Conservation (phyloP, 53 echinoderm and acorn worm genomes). For the Astropecten irregularis region DNA sequence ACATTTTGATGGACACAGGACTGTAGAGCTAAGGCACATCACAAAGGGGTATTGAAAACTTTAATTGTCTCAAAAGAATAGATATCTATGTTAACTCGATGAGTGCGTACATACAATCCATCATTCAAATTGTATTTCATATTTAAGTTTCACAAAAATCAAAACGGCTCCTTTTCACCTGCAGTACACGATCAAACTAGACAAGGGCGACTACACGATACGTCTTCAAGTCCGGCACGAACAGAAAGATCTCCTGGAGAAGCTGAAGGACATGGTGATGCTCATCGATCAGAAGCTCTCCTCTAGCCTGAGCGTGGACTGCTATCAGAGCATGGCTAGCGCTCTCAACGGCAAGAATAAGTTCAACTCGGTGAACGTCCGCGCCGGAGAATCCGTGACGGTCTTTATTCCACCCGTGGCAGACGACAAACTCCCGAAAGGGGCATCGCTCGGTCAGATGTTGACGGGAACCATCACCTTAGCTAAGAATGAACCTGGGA, state of each 20-base stretch:
- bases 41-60: too few species aligned
- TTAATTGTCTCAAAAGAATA: too few species aligned
- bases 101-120: not conserved
- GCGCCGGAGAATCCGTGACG: conserved; percentile 64
- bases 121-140: not conserved
- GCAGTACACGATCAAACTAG: conserved; percentile 95
- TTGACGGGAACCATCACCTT: conserved; percentile 90
- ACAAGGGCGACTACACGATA: conserved; percentile 99
- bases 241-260: conserved; percentile 84
- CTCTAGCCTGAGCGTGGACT: conserved; percentile 87
- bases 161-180: too few species aligned
- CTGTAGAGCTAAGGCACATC: too few species aligned
- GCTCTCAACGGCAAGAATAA: conserved; percentile 92
- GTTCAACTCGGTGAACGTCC: conserved; percentile 74
- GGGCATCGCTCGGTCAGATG: conserved; percentile 91
- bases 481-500: conserved; percentile 86
- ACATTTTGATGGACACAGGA: too few species aligned
- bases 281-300: conserved; percentile 98
- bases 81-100: too few species aligned
- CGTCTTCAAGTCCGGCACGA: conserved; percentile 96
- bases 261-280: conserved; percentile 96
- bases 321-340: conserved; percentile 70
- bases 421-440: conserved; percentile 95
- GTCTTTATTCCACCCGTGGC: conserved; percentile 93
- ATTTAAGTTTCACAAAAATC: too few species aligned